phyloP scores from a whole-genome alignment of 2,888 invertebrate genomes.

The Stenurella melanura region DNA sequence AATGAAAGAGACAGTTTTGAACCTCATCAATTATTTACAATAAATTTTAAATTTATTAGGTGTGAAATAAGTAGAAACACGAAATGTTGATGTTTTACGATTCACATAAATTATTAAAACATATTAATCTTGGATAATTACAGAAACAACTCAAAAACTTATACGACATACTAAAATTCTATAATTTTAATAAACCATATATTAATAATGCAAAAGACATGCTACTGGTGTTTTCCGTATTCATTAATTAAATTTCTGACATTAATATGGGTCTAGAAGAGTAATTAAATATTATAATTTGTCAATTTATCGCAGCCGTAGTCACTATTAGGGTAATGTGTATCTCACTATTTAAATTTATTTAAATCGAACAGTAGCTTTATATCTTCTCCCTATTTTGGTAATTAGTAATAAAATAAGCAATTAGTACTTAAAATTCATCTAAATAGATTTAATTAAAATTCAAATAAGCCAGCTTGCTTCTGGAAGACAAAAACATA shows the following conservation, averaged over 20 bases:
- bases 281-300: constrained; percentile 16
- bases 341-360: not conserved
- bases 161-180: constrained; percentile 2
- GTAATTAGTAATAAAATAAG: constrained; percentile 15
- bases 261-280: not conserved
- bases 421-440: not conserved
- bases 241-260: constrained; percentile 24
- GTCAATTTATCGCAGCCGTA: not conserved
- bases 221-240: constrained; percentile 3
- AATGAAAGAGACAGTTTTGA: not conserved
- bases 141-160: not conserved
- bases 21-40: not conserved
- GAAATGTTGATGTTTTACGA: constrained; percentile 10
- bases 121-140: not conserved
- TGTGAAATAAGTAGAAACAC: constrained; percentile 14
- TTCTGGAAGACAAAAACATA: not conserved
- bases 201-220: not conserved
- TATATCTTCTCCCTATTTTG: constrained; percentile 15
- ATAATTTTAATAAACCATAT: not conserved
- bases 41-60: constrained; percentile 9
- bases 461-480: constrained; percentile 21
- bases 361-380: constrained; percentile 15
- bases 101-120: not conserved
- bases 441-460: constrained; percentile 16
- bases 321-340: not conserved